A percentile compares a stretch with the other conserved stretches of the same genome.
Evolutionary conservation across 2,888 invertebrate genomes (phyloP).

Genomic region (Thera britannica): DNA sequence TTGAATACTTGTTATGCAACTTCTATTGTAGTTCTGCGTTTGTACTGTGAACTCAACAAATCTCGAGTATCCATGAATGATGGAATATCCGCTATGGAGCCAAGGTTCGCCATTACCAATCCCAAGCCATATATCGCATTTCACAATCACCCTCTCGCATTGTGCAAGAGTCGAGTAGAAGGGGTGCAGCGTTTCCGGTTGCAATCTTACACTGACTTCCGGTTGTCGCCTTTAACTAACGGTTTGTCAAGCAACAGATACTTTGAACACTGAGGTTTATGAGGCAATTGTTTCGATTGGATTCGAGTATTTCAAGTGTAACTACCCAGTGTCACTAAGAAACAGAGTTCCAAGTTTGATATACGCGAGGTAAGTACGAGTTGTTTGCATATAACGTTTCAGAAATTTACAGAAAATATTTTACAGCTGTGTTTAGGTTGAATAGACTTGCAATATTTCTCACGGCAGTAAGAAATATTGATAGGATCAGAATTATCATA

Average conservation of each 20-base stretch:
- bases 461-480: slow-evolving; percentile 13
- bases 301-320: slow-evolving; percentile 3
- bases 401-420: background rate
- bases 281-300: background rate
- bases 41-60: background rate
- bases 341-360: too few relatives aligned
- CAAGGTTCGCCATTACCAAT: slow-evolving; percentile 24
- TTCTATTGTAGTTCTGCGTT: too few relatives aligned
- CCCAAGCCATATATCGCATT: slow-evolving; percentile 38
- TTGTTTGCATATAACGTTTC: too few relatives aligned
- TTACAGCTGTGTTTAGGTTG: background rate
- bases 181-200: slow-evolving; percentile 70
- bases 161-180: slow-evolving; percentile 56
- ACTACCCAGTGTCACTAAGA: background rate
- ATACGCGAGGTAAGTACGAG: too few relatives aligned
- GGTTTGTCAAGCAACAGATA: slow-evolving; percentile 34
- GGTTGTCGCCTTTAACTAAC: slow-evolving; percentile 43
- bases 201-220: slow-evolving; percentile 80
- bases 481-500: slow-evolving; percentile 21
- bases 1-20: too few relatives aligned
- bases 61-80: background rate
- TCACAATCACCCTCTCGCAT: slow-evolving; percentile 45
- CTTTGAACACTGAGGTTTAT: background rate
- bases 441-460: slow-evolving; percentile 6
- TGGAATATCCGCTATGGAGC: slow-evolving; percentile 11